Percentiles rank a stretch among this genome's conserved stretches.
phyloP scores from a whole-genome alignment of 1,140 invertebrate species.

The Panagrolaimus sp. region DNA sequence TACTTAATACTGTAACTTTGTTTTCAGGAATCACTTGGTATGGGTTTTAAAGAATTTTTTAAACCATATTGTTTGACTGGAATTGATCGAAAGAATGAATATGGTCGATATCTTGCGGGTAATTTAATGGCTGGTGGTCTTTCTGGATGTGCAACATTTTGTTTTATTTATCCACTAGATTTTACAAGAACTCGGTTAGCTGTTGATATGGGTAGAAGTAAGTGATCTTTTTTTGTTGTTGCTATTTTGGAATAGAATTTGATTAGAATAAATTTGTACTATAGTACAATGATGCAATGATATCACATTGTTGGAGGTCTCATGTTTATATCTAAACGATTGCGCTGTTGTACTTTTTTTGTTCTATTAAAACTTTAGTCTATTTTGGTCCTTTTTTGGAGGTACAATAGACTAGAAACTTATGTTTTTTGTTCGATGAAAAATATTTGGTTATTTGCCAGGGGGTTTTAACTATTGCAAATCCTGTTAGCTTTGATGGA shows the following conservation, averaged over 20 bases:
- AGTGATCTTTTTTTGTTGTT: neutral
- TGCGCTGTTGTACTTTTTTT: slow-evolving; percentile 5
- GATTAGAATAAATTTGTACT: too few relatives aligned
- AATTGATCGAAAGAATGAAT: slow-evolving; percentile 49
- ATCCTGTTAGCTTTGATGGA: too few relatives aligned
- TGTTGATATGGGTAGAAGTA: slow-evolving; percentile 60
- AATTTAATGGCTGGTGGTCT: slow-evolving; percentile 84
- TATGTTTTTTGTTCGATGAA: too few relatives aligned
- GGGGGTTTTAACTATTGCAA: too few relatives aligned
- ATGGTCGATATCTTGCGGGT: slow-evolving; percentile 63
- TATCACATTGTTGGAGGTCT: neutral
- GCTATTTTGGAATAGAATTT: neutral
- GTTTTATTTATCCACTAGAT: slow-evolving; percentile 89
- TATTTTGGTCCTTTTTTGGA: too few relatives aligned
- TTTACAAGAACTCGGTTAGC: slow-evolving; percentile 79
- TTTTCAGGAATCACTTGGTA: slow-evolving; percentile 64
- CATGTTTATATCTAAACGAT: neutral
- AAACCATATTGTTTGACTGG: slow-evolving; percentile 60
- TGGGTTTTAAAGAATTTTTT: slow-evolving; percentile 65
- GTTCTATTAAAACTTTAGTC: neutral
- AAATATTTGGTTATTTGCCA: too few relatives aligned
- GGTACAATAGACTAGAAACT: too few relatives aligned
- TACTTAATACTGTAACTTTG: slow-evolving; percentile 59
- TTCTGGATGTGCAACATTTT: slow-evolving; percentile 82
- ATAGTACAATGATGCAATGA: neutral